Conservation (phyloP, 1,140 invertebrate species). For the Drosophila chauvacae region DNA sequence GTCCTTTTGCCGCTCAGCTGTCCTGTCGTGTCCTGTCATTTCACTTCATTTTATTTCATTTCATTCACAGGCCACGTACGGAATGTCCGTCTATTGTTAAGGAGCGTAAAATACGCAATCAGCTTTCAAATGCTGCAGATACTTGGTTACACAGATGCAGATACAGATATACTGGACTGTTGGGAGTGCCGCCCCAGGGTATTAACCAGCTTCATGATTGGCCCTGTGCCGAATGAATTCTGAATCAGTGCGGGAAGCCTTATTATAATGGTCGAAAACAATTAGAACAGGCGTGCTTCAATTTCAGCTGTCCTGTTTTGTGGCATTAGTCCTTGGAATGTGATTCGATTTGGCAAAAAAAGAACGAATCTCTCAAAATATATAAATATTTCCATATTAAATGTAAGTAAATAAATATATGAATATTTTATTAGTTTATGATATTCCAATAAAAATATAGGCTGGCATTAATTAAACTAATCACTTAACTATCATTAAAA, state of each 20-base stretch:
- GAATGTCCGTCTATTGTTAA: conserved; percentile 70
- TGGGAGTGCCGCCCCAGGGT: background rate
- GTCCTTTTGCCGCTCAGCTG: conserved; percentile 6
- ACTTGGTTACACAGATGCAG: conserved; percentile 28
- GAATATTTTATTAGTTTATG: background rate
- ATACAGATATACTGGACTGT: conserved; percentile 16
- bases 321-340: background rate
- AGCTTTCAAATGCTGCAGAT: conserved; percentile 61
- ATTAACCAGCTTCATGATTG: conserved; percentile 17
- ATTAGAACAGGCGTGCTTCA: background rate
- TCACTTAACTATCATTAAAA: background rate
- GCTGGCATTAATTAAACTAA: background rate
- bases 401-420: background rate
- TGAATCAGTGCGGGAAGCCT: conserved; percentile 1
- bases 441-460: background rate
- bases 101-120: conserved; percentile 66
- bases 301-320: background rate
- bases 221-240: conserved; percentile 11
- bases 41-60: conserved; percentile 43
- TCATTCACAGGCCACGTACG: conserved; percentile 73
- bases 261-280: conserved; percentile 22
- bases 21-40: conserved; percentile 29
- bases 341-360: background rate
- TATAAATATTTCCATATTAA: no score
- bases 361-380: background rate